Evolutionary conservation across 2,888 invertebrate species (phyloP), one percentile per base, ranked within the genome.

Genomic region (Trichacis sp.): DNA sequence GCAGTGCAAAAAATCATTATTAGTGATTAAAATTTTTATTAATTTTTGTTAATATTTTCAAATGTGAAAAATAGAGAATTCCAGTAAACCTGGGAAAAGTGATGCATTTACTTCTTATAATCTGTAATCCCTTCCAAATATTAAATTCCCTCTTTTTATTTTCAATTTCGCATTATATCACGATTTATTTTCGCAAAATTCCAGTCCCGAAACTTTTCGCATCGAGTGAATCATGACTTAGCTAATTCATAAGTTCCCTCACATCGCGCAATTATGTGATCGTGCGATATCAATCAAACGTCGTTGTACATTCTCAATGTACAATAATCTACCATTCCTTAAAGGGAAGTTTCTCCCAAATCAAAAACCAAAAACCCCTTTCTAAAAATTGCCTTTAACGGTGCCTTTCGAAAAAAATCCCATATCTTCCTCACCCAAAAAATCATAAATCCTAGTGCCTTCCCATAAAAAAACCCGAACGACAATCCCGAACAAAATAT

Each of bases 261-360:
- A 19, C 43, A 12, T 43, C 43, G n/a, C 19, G 8, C 8, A 43
- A 18, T 5, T 43, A 18, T 43, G 18, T 43, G 19, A 43, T 43
- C 19, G 19, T 43, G 43, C 43, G 18, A 43, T 43, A 11, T 43
- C 18, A 19, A 43, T 43, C 43, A 43, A 43, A 43, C 43, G 18
- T 43, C 43, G 18, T 43, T 17, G 40, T 40, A 15, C 40, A 15
- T 1, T 14, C 40, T 12, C 40, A 40, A 17, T 15, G 40, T 40
- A 11, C 4, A n/a, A 18, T 9, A 11, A 19, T 43, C 17, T 43
- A 15, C 1, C 43, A 18, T 18, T 43, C 43, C 43, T 43, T 8
- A 43, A 2, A 1, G 19, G 2, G 18, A 46, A 14, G 14, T 19
- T 46, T 46, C 12, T 46, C 11, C 46, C n/a, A 29, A 8, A 3